A percentile compares a stretch with the other conserved stretches of the same genome.
Evolutionary conservation across 2,888 invertebrate genomes (phyloP).

Genomic region (Lasioglossum zephyrum): DNA sequence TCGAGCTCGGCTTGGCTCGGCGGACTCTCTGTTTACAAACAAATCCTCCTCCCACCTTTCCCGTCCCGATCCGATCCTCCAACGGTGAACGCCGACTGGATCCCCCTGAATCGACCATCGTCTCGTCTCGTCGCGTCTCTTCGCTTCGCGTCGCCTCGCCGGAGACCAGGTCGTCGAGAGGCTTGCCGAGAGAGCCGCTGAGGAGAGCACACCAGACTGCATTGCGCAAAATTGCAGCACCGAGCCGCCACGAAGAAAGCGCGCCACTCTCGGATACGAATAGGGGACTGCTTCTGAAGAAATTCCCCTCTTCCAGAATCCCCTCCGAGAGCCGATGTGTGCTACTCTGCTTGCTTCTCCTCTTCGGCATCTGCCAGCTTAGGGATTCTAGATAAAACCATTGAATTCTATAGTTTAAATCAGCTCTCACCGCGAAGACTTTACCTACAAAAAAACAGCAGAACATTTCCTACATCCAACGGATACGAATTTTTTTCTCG

Average conservation of each 20-base stretch:
- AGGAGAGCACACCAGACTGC: slow-evolving; percentile 69
- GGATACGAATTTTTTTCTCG: neutral
- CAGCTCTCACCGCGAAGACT: neutral
- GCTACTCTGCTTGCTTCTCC: neutral
- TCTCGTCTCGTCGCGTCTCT: slow-evolving; percentile 24
- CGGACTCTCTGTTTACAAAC: slow-evolving; percentile 80
- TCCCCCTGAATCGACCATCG: slow-evolving; percentile 50
- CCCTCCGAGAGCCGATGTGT: neutral
- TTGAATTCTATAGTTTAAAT: neutral
- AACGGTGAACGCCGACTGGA: slow-evolving; percentile 50
- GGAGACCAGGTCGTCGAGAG: slow-evolving; percentile 7
- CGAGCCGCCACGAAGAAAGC: slow-evolving; percentile 64
- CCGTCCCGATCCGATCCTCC: slow-evolving; percentile 42
- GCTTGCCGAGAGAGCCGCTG: neutral
- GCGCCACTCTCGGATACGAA: slow-evolving; percentile 50
- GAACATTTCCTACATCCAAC: neutral
- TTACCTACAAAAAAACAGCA: neutral
- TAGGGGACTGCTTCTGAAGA: slow-evolving; percentile 50
- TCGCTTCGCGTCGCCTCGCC: neutral
- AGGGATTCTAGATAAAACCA: neutral
- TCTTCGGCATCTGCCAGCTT: neutral
- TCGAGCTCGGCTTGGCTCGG: slow-evolving; percentile 18
- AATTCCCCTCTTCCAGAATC: slow-evolving; percentile 45
- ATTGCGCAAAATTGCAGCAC: slow-evolving; percentile 78
- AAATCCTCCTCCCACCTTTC: slow-evolving; percentile 77